Conservation (phyloP, 1,140 invertebrate species). For the Ericerus pela region DNA sequence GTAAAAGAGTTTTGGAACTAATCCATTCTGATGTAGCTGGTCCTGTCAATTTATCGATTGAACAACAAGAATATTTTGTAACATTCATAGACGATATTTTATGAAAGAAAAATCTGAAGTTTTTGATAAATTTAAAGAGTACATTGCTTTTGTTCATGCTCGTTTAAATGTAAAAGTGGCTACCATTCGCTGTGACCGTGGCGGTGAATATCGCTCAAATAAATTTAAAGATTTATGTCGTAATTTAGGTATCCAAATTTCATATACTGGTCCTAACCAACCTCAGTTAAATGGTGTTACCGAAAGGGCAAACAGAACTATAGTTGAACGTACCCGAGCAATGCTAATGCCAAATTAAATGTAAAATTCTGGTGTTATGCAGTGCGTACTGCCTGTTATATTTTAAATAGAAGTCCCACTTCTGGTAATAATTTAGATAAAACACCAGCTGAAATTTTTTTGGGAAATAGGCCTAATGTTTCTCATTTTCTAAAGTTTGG, state of each 20-base stretch:
- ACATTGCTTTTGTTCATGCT: constrained; percentile 8
- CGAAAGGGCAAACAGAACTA: constrained; percentile 15
- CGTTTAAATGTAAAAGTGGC: not conserved
- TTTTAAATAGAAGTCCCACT: constrained; percentile 16
- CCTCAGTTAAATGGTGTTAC: constrained; percentile 13
- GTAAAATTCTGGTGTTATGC: constrained; percentile 18
- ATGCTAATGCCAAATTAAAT: constrained; percentile 15
- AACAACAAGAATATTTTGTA: too few species aligned
- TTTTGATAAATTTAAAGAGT: constrained; percentile 20
- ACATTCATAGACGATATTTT: too few species aligned
- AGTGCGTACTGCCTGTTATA: constrained; percentile 16
- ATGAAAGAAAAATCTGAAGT: constrained; percentile 21
- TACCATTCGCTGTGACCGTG: constrained; percentile 16
- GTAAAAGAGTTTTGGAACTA: too few species aligned
- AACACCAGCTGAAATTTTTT: constrained; percentile 21
- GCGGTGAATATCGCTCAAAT: constrained; percentile 11
- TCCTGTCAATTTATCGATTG: too few species aligned
- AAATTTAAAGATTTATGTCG: not conserved
- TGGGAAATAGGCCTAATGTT: constrained; percentile 17
- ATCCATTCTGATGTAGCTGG: too few species aligned
- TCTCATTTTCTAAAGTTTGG: constrained; percentile 26
- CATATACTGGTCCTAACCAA: not conserved
- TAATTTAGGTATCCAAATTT: constrained; percentile 1
- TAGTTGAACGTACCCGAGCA: constrained; percentile 18
- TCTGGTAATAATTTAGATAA: not conserved